Evolutionary conservation across 2,113 vertebrate genomes (phyloP), one percentile per base, ranked within the genome.

Genomic region (Oxyura jamaicensis): DNA sequence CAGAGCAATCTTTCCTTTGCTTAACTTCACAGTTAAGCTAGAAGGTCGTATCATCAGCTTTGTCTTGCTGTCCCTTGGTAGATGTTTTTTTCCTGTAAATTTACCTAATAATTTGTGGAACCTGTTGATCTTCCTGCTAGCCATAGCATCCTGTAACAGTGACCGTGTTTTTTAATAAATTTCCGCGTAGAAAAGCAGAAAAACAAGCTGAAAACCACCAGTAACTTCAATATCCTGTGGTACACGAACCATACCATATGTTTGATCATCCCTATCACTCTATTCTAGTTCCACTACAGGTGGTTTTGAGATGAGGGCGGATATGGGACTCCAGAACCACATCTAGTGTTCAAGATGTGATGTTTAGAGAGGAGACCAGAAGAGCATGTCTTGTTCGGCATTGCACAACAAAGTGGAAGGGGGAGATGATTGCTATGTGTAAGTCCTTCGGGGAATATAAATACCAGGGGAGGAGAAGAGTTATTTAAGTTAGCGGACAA

Each of bases 21-120:
- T 95, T 77, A 62, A 93, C 89, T 83, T 80, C 63, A 39, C 48
- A 2, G 11, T 86, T 73, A 62, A 66, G 55, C 48, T 67, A n/a
- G 80, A 73, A 71, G 68, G 77, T 65, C 26, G 8, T 76, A 52
- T 91, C 68, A 86, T 90, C 68, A 58, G 73, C 55, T 90, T 42
- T 65, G 59, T 76, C 35, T 69, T 65, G 48, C 48, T 79, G 48
- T 80, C 68, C 63, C 67, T 44, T 71, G 41, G 59, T 39, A 75
- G 67, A 48, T 56, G 26, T 36, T 46, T 76, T 82, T 73, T 25
- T 7, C 39, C 35, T 66, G 39, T 77, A 80, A 81, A 83, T 93
- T 83, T 91, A 71, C 83, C 50, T 81, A 67, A 88, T 67, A 66
- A 93, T 91, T 81, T 92, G 80, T 86, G 68, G 83, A 93, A 93